Evolutionary conservation across 2,888 invertebrate genomes (phyloP), one percentile per base, ranked within the genome.

Genomic region (Rhamphomyia laevipes): DNA sequence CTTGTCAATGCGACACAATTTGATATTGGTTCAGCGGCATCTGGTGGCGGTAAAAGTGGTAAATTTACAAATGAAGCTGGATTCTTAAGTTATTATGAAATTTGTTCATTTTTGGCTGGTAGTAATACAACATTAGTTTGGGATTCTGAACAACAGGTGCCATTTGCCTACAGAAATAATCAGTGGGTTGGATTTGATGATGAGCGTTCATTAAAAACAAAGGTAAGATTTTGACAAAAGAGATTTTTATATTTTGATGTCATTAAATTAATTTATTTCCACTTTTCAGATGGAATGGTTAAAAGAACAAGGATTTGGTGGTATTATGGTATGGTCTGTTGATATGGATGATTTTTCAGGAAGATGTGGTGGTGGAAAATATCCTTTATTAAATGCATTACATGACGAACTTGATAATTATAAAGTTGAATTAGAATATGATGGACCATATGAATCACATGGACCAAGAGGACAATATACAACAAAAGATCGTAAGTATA

Each of bases 171-270:
- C 70, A 80, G 83, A 55, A 84, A 79, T 6, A 85, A 91, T 67
- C 92, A 93, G 59, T 93, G 93, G 93, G 89, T 93, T 27, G 93
- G 93, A 51, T 94, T 93, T 59, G 93, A 94, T 62, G 93, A 94
- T 61, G 92, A 92, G 61, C 78, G 93, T 58, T 90, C 90, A 58
- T 77, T 93, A 17, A 86, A 88, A 62, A 90, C 89, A 33, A 94
- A 93, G 81, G 92, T 91, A 66, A 65, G 57, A 53, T 27, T 15
- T 10, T 1, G 21, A 21, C n/a, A n/a, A 21, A 6, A 21, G 21
- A 21, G 23, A 27, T 7, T 27, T 35, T 38, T n/a, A 11, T 46
- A 27, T 7, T 27, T 35, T 38, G 17, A 11, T 46, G 38, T 46
- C 21, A n/a, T 35, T 31, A 16, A 15, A 38, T 21, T 17, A 21